Evolutionary conservation across 2,113 vertebrate genomes (phyloP), one percentile per base, ranked within the genome.

Genomic region (Alces alces): DNA sequence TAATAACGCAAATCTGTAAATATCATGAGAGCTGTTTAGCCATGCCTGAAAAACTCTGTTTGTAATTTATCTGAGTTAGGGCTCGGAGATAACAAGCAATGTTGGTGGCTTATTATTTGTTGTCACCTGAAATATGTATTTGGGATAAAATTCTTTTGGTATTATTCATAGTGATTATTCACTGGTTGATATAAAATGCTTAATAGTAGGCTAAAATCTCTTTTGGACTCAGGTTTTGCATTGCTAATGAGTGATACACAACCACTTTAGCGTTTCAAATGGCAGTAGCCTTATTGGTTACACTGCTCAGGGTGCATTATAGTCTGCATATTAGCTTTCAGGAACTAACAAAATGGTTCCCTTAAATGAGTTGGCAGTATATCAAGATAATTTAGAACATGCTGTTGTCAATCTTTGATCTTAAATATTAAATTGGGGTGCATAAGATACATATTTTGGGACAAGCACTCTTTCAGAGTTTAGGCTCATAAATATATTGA

Each of bases 61-160:
- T 52, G n/a, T 85, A 66, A n/a, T 93, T 95, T 89, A 66, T 61
- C 60, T 61, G 52, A 73, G n/a, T 89, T 88, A 97, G 52, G 64
- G 76, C 30, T 50, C 76, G 17, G 58, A 80, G 83, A 58, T 84
- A 86, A 45, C 11, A 92, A 86, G 25, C 0, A 55, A 33, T 33
- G 52, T 88, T 23, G 89, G 43, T 80, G 2, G 1, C 45, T 97
- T 97, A 54, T 96, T 57, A 89, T 80, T 57, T 47, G 90, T 3
- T 86, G 2, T 39, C 5, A 15, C 83, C 86, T 89, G 58, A 97
- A 97, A 52, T 79, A 79, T 28, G 66, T 96, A 87, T 52, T 70
- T 78, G 87, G 86, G 76, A 95, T 80, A 97, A 76, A 94, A 88
- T 95, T 94, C 21, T 57, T 97, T 97, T 54, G 58, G 95, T 95